Percentiles rank a stretch among this genome's conserved stretches.
Conservation (phyloP, 2,888 invertebrate species). For the Zhengitettix transpicula region DNA sequence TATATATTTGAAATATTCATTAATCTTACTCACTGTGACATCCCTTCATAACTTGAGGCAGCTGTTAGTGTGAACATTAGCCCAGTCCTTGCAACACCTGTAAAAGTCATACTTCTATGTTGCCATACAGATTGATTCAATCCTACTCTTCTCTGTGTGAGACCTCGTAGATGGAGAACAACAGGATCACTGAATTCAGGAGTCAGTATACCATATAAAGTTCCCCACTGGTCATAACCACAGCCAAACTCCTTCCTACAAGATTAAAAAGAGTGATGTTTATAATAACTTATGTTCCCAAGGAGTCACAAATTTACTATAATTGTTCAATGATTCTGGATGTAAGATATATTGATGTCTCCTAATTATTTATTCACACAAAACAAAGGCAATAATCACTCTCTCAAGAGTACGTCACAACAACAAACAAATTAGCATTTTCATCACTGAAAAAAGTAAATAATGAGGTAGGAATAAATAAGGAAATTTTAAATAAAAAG, state of each 20-base stretch:
- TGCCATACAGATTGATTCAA: conserved; percentile 19
- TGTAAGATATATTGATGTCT: too few relatives aligned
- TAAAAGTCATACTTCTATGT: conserved; percentile 23
- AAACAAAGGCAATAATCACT: too few relatives aligned
- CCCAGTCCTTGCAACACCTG: conserved; percentile 34
- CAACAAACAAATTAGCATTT: too few relatives aligned
- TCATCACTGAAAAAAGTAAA: too few relatives aligned
- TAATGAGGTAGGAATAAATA: too few relatives aligned
- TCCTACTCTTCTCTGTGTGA: conserved; percentile 31
- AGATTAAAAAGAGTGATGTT: too few relatives aligned
- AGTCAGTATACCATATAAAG: conserved; percentile 37
- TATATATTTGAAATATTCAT: not conserved
- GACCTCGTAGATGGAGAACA: conserved; percentile 33
- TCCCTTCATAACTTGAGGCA: conserved; percentile 30
- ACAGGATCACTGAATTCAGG: conserved; percentile 23
- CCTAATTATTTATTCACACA: too few relatives aligned
- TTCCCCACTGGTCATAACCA: conserved; percentile 47
- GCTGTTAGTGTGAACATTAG: conserved; percentile 36
- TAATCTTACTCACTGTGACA: conserved; percentile 15
- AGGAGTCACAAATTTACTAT: not conserved
- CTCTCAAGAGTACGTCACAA: too few relatives aligned
- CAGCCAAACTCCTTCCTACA: conserved; percentile 12
- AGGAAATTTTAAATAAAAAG: too few relatives aligned
- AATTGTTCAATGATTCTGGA: too few relatives aligned
- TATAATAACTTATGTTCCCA: not conserved